Conservation (phyloP, 1,140 invertebrate species). For the Geopemphigus sp. region DNA sequence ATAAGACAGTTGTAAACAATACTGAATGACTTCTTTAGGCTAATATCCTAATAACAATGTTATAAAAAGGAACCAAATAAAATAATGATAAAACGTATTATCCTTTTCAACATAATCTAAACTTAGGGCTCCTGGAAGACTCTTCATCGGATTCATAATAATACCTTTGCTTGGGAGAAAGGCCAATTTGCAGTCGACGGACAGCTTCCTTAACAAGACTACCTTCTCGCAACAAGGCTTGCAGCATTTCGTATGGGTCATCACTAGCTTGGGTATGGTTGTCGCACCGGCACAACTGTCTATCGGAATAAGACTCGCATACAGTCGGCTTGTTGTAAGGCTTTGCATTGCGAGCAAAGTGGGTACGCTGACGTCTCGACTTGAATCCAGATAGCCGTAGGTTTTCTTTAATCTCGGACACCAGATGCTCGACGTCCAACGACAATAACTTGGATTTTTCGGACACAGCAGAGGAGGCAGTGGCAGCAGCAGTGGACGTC, state of each 20-base stretch:
- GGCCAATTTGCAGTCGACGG: constrained; percentile 62
- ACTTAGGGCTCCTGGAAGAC: constrained; percentile 52
- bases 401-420: constrained; percentile 70
- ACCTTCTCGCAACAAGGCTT: constrained; percentile 64
- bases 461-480: constrained; percentile 54
- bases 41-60: constrained; percentile 20
- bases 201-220: constrained; percentile 72
- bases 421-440: constrained; percentile 65
- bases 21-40: constrained; percentile 24
- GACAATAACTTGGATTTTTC: constrained; percentile 56
- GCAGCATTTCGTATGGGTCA: constrained; percentile 67
- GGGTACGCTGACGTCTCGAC: constrained; percentile 54
- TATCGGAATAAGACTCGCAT: constrained; percentile 11
- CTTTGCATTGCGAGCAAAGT: constrained; percentile 58
- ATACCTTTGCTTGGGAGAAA: constrained; percentile 58
- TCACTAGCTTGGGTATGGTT: constrained; percentile 55
- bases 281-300: constrained; percentile 52
- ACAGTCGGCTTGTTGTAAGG: constrained; percentile 62
- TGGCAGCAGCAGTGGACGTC: constrained; percentile 52
- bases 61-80: constrained; percentile 46
- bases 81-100: neutral
- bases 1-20: constrained; percentile 18
- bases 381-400: constrained; percentile 61
- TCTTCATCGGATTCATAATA: constrained; percentile 61
- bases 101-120: constrained; percentile 25